Conservation (phyloP, 2,113 vertebrate species). For the Mustelus asterias region DNA sequence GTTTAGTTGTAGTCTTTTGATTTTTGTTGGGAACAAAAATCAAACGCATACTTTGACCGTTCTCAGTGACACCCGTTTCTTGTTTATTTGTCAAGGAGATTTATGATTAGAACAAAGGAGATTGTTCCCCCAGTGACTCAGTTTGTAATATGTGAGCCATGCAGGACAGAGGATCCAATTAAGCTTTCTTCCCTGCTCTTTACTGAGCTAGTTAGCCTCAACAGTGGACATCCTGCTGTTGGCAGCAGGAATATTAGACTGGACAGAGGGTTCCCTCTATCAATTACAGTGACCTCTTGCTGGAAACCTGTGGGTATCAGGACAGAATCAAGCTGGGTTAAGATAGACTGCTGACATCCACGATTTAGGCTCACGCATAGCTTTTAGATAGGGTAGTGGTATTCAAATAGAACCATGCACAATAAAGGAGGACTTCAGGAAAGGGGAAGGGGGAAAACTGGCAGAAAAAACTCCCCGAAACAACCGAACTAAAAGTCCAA, state of each 20-base stretch:
- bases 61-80: background rate
- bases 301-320: background rate
- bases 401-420: background rate
- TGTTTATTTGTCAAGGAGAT: background rate
- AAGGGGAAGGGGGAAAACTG: background rate
- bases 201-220: background rate
- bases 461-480: background rate
- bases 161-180: background rate
- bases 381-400: background rate
- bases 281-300: background rate
- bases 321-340: background rate
- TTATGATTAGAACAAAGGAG: background rate
- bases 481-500: background rate
- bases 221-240: background rate
- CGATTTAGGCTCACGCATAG: background rate
- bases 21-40: background rate
- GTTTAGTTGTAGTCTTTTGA: background rate
- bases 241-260: background rate
- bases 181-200: background rate
- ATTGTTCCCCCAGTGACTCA: background rate
- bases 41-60: background rate
- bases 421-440: background rate
- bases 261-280: background rate
- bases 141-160: background rate
- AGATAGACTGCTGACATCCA: background rate